Evolutionary conservation across 1,140 invertebrate species (phyloP), one percentile per base, ranked within the genome.

Genomic region (Drosophila sproati): DNA sequence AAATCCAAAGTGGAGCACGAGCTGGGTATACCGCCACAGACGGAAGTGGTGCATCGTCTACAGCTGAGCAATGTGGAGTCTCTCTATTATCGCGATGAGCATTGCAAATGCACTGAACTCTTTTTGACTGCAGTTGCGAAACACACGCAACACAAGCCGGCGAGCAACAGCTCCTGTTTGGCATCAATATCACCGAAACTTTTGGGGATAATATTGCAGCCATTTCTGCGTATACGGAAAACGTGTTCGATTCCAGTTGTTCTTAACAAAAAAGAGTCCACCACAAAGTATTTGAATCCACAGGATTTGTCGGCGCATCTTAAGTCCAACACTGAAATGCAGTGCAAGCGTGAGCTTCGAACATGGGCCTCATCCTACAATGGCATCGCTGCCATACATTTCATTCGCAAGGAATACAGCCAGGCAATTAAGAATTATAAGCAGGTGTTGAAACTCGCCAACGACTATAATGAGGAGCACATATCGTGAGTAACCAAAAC

Each of bases 171-270:
- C 28, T 80, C 60, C 39, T 51, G 71, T 2, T 32, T 89, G 62
- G 72, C 86, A 2, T 55, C 81, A 29, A 82, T 91, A 3, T 85
- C 85, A 0, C 75, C 86, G 1, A 57, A 68, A 1, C 28, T 90
- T 2, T 34, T 89, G 3, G 62, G 54, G 5, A 54, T 47, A 5
- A 85, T 96, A 45, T 76, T 97, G 66, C 91, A 93, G 61, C 96
- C 96, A 3, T 93, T 97, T 39, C 80, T 96, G 45, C 93, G 94
- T 45, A 93, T 97, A 45, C 93, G 96, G 2, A 95, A 96, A 92
- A 95, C 95, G 1, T 97, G 96, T 89, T 95, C 94, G 20, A 95
- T 97, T 92, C 96, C 96, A 2, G 95, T 96, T 85, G 70, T 92
- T 20, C 48, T 64, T 0, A 75, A 73, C 7, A 78, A 72, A n/a